Conservation (phyloP, 1,140 invertebrate genomes). For the Lepidurus arcticus region DNA sequence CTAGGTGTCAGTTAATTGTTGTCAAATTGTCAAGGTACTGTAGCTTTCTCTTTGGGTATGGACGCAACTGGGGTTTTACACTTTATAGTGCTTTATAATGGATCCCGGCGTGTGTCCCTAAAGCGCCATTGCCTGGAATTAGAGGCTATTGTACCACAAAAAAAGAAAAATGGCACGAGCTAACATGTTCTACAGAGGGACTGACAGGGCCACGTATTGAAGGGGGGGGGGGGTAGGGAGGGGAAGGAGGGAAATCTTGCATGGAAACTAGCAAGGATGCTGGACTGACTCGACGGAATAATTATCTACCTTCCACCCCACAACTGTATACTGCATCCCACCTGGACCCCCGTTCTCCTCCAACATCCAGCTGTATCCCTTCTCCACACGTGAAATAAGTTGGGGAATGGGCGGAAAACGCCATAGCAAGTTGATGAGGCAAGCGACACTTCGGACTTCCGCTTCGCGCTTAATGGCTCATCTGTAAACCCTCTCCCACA, state of each 20-base stretch:
- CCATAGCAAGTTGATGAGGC: conserved; percentile 14
- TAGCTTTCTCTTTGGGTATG: no score
- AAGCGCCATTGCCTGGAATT: not conserved
- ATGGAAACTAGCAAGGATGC: conserved; percentile 13
- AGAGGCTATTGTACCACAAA: not conserved
- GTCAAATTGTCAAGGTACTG: no score
- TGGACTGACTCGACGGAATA: conserved; percentile 13
- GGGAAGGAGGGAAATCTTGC: not conserved
- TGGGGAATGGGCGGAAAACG: not conserved
- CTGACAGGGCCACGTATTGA: not conserved
- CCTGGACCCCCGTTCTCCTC: not conserved
- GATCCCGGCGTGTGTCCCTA: no score
- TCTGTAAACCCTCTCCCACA: not conserved
- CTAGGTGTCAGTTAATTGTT: no score
- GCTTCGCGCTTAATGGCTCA: conserved; percentile 3
- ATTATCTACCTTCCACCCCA: not conserved
- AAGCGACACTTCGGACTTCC: conserved; percentile 18
- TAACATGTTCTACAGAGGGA: not conserved
- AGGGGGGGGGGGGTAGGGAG: not conserved
- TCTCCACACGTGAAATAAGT: not conserved
- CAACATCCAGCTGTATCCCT: conserved; percentile 17
- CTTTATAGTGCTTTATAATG: no score
- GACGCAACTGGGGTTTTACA: no score
- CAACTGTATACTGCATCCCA: not conserved
- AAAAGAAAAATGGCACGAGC: not conserved